Conservation (phyloP, 2,888 invertebrate genomes). For the Caenorhabditis sp. region DNA sequence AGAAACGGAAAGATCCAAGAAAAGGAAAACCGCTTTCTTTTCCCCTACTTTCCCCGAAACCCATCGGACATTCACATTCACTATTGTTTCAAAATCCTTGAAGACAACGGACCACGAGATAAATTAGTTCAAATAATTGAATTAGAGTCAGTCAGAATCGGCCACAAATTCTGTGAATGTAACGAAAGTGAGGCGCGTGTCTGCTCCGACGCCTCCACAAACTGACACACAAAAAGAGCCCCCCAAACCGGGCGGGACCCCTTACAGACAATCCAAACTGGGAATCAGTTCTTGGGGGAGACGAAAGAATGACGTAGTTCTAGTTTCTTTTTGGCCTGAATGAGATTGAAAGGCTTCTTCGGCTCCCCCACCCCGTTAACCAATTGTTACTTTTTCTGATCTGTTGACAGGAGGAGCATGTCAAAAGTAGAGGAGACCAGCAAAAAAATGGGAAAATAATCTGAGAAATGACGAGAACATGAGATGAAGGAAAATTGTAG, state of each 20-base stretch:
- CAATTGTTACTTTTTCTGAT: constrained; percentile 10
- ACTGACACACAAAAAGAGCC: neutral
- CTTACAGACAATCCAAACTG: constrained; percentile 1
- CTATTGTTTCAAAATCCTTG: constrained; percentile 28
- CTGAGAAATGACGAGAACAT: neutral
- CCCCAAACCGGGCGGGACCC: constrained; percentile 34
- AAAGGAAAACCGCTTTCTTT: no score
- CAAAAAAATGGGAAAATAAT: neutral
- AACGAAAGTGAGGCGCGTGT: constrained; percentile 21
- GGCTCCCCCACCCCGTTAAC: neutral
- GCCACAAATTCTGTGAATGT: constrained; percentile 35
- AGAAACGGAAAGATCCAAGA: no score
- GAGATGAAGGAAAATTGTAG: no score
- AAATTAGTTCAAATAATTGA: constrained; percentile 57
- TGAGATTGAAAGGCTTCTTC: neutral
- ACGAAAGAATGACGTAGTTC: neutral
- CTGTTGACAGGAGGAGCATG: neutral
- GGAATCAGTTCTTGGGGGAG: constrained; percentile 21
- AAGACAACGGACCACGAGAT: constrained; percentile 44
- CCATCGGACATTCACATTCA: constrained; percentile 15
- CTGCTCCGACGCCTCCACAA: constrained; percentile 33
- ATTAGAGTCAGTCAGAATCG: constrained; percentile 41
- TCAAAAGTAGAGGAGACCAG: neutral
- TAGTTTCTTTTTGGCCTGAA: neutral
- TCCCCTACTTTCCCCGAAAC: neutral